Evolutionary conservation across 2,113 vertebrate species (phyloP), one percentile per base, ranked within the genome.

Genomic region (Lagopus leucura): DNA sequence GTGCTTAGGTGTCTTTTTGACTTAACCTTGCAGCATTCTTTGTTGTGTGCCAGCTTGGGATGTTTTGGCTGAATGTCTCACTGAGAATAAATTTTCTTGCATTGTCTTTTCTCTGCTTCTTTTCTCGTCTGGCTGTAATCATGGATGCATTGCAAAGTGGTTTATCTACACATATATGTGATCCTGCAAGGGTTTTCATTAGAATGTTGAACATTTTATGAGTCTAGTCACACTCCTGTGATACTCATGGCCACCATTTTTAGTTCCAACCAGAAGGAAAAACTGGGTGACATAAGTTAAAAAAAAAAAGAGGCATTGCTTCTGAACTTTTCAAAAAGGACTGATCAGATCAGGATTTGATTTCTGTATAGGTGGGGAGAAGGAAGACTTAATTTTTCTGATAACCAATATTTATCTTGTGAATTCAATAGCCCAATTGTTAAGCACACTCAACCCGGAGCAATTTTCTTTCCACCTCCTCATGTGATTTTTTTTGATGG

Each of bases 191-290:
- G 48, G n/a, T 38, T 82, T 82, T 77, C 10, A 2, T 50, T 6
- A 6, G 13, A 10, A 5, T 45, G 28, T 16, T 70, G 82, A 77
- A 40, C 17, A 79, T 28, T 55, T 4, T 36, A 57, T 65, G 36
- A 45, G 19, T 22, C 45, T 54, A 66, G 61, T 54, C 55, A 58
- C 75, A 17, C 18, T 76, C 24, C 42, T 72, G 34, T 13, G 13
- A 5, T 66, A 11, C 13, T 77, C 45, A 43, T 9, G 0, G 0
- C 4, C n/a, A 40, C 6, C 5, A 8, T 3, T 76, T 87, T 66
- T 47, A 43, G 22, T 27, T 38, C 13, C 5, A n/a, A 22, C 8
- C 16, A 34, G 50, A 63, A 76, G 9, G 27, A 87, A 77, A 24
- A 38, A 52, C 22, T 43, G 17, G 4, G 4, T 52, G 25, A 42